These are phyloP conservation scores for Euproctis similis DNA, from an alignment of 2,888 invertebrate species.

Conservation along the genomic window DNA sequence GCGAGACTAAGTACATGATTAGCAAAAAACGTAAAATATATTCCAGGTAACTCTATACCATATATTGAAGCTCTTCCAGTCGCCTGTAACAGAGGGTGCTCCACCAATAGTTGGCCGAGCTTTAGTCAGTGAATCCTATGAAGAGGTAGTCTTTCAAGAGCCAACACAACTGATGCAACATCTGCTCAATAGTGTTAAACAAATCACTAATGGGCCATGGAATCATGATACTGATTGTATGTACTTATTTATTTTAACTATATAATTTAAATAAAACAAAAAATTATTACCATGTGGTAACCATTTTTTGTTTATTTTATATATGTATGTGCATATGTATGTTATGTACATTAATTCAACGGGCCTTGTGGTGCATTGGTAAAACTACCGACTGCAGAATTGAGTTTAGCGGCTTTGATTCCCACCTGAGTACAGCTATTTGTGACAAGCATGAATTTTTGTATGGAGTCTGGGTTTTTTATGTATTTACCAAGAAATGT, in stretches of 20 bases:
- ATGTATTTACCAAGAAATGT: too few species aligned
- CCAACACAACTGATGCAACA: conserved; percentile 94
- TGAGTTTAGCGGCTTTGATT: too few species aligned
- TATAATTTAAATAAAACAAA: too few species aligned
- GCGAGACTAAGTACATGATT: too few species aligned
- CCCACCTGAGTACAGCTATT: too few species aligned
- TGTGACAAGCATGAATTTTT: too few species aligned
- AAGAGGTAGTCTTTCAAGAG: conserved; percentile 96
- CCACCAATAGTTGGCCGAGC: conserved; percentile 69
- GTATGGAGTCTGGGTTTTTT: too few species aligned
- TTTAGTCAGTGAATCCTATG: conserved; percentile 94
- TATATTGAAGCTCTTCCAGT: conserved; percentile 94
- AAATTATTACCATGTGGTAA: not conserved
- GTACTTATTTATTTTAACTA: conserved; percentile 29
- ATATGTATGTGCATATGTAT: too few species aligned
- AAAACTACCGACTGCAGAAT: too few species aligned
- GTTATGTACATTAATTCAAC: too few species aligned
- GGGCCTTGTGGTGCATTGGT: too few species aligned
- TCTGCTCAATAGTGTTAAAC: conserved; percentile 84
- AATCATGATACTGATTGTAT: conserved; percentile 93
- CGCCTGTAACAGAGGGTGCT: conserved; percentile 74
- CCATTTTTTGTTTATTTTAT: too few species aligned
- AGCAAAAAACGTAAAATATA: not conserved
- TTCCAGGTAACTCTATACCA: conserved; percentile 94
- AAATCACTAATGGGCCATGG: conserved; percentile 83